Base-by-base conservation (phyloP, 30 jellyfish, hydroid and myxozoan genomes). In the Turritopsis rubra region DNA sequence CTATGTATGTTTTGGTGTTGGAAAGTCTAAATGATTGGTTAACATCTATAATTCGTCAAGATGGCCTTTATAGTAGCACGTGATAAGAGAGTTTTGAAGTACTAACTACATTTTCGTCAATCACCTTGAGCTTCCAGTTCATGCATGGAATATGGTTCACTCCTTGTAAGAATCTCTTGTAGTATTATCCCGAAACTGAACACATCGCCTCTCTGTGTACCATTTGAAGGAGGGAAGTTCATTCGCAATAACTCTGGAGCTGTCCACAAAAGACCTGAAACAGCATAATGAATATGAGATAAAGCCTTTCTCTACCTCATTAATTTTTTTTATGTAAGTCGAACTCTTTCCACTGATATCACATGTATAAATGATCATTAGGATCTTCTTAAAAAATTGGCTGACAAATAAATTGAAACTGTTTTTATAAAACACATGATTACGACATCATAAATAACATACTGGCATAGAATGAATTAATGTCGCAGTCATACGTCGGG, bases 181-280 rank as follows among this genome's bases (percentile, higher is more conserved):
- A 78, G 21, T 8, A 78, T 78, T 22, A 78, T 78, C 17, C 85
- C 85, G 29, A 78, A 78, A 53, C 85, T 78, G 21, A 25, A 78
- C 17, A 78, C 85, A 21, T 78, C 85, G 7, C 80, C 85, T 52
- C 29, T 78, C 53, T 78, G 85, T 18, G 85, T 78, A 20, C 85
- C 85, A 21, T n/a, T 41, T 19, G 77, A 30, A 20, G 29, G 29
- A 8, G 79, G 77, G 53, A 24, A 0, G 22, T 52, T 78, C 77
- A 41, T 53, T 31, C 79, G 85, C 13, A 78, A 29, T 9, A 78
- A 28, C 29, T 78, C 85, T 52, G 85, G 85, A 8, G 85, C 85
- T 52, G 85, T 78, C 85, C 85, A 78, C 13, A 78, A 82, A 24
- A 78, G 85, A 53, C 79, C 85, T 78, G 28, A 28, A 78, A 21